These are phyloP conservation scores for Saturnia japonica DNA, from an alignment of 2,888 invertebrate genomes.

Conservation along the genomic window DNA sequence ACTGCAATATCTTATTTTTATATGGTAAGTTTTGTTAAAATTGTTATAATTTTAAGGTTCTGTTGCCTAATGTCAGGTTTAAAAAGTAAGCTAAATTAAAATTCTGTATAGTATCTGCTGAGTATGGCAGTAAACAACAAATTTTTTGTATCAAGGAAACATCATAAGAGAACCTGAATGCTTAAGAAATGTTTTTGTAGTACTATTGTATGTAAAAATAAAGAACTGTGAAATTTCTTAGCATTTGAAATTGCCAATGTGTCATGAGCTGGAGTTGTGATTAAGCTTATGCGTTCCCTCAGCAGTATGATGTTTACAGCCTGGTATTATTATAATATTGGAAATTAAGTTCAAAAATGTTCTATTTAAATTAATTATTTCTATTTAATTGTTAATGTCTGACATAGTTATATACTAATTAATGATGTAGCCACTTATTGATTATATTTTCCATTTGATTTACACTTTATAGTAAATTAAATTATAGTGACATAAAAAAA, in stretches of 20 bases:
- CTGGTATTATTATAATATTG: neutral
- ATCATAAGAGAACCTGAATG: too few species aligned
- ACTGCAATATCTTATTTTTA: conserved; percentile 99
- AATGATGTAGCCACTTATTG: neutral
- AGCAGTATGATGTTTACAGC: too few species aligned
- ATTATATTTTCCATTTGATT: neutral
- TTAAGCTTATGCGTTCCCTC: too few species aligned
- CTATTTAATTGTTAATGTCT: neutral
- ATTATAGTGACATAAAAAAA: neutral
- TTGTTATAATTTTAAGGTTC: neutral
- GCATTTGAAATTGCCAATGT: too few species aligned
- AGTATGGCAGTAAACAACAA: too few species aligned
- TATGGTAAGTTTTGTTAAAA: conserved; percentile 87
- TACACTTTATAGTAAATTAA: neutral
- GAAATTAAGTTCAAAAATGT: neutral
- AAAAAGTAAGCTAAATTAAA: neutral
- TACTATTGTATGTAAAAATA: too few species aligned
- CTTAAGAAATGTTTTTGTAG: too few species aligned
- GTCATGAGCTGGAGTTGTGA: too few species aligned
- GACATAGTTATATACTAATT: neutral
- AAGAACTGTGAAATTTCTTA: too few species aligned
- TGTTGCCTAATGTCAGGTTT: neutral
- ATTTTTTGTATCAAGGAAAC: too few species aligned
- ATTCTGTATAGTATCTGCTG: too few species aligned
- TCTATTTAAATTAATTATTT: neutral